These are phyloP conservation scores for Pinctada fucata DNA, from an alignment of 2,888 invertebrate genomes.

Conservation along the genomic window DNA sequence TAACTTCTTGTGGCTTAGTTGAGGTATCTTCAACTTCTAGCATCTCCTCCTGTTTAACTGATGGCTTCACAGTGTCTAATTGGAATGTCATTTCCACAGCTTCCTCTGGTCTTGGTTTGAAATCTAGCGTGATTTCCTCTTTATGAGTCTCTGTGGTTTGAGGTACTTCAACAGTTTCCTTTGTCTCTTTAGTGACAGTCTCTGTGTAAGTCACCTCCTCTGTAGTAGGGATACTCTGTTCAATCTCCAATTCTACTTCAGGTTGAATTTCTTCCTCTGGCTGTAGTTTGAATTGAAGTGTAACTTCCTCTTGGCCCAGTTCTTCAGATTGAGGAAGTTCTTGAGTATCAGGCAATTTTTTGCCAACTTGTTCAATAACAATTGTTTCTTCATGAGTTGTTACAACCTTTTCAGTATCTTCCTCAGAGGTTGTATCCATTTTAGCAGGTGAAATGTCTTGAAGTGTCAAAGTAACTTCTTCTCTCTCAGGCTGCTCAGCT, in stretches of 20 bases:
- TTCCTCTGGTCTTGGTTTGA: conserved; percentile 59
- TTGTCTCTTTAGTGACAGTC: conserved; percentile 43
- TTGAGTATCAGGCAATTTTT: conserved; percentile 9
- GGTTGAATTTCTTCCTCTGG: conserved; percentile 40
- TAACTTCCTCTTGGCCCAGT: conserved; percentile 38
- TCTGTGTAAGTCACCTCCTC: conserved; percentile 28
- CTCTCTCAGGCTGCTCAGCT: conserved; percentile 46
- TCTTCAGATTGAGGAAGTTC: conserved; percentile 30
- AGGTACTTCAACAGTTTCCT: conserved; percentile 39
- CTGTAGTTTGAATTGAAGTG: conserved; percentile 53
- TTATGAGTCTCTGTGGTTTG: conserved; percentile 44
- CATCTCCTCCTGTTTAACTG: conserved; percentile 50
- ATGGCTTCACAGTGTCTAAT: conserved; percentile 49
- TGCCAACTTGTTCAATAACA: not conserved
- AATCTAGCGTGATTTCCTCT: conserved; percentile 60
- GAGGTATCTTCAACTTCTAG: conserved; percentile 48
- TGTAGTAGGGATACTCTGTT: conserved; percentile 14
- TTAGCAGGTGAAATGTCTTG: conserved; percentile 48
- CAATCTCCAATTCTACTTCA: conserved; percentile 29
- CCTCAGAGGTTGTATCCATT: conserved; percentile 28
- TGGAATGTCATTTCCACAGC: conserved; percentile 67
- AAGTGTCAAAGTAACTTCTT: conserved; percentile 46
- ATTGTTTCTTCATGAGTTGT: conserved; percentile 36
- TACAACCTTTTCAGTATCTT: conserved; percentile 34
- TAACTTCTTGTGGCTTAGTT: conserved; percentile 47